phyloP scores from a whole-genome alignment of 2,797 vertebrate genomes.

The Babyrousa celebensis region DNA sequence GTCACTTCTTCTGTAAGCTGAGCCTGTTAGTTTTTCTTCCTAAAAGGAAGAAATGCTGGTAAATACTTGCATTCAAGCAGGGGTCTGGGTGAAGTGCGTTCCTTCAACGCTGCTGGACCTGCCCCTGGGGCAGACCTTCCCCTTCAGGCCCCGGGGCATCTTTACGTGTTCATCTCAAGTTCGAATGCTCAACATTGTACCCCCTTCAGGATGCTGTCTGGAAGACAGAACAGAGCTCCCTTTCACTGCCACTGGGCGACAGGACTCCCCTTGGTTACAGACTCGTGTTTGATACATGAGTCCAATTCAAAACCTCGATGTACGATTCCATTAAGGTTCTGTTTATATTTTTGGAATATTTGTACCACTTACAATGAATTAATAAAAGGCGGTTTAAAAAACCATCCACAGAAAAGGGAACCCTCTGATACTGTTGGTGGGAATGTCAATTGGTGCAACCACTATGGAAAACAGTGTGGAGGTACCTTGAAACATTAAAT shows the following conservation, averaged over 20 bases:
- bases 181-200: neutral
- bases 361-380: constrained; percentile 88
- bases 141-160: neutral
- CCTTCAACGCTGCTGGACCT: neutral
- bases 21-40: neutral
- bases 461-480: too few species aligned
- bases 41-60: neutral
- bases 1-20: neutral
- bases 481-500: too few species aligned
- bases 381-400: constrained; percentile 84
- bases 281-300: constrained; percentile 84
- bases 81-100: neutral
- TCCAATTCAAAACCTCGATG: constrained; percentile 88
- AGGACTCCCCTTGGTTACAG: constrained; percentile 81
- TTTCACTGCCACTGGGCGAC: constrained; percentile 67
- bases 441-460: too few species aligned
- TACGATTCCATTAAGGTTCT: constrained; percentile 86
- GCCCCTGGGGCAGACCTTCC: neutral
- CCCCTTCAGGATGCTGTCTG: constrained; percentile 48
- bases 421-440: too few species aligned
- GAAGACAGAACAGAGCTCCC: constrained; percentile 33
- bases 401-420: neutral
- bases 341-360: constrained; percentile 90
- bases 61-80: neutral
- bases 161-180: constrained; percentile 17